Percentiles rank a stretch among this genome's conserved stretches.
These are phyloP conservation scores for Amphilophus citrinellus DNA, from an alignment of 2,113 vertebrate genomes.

Conservation along the genomic window DNA sequence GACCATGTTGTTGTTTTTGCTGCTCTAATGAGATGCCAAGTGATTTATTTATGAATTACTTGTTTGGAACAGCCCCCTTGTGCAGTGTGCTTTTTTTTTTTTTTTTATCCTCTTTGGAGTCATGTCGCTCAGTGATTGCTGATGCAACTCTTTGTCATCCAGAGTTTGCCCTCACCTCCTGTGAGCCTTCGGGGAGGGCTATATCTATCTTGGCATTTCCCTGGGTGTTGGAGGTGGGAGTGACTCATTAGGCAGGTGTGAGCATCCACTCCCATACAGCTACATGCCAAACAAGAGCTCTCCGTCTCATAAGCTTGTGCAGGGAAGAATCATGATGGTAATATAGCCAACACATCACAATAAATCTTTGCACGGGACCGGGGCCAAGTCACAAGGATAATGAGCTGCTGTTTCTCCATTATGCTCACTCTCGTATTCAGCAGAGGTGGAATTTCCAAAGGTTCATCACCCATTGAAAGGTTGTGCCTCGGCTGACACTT, in stretches of 20 bases:
- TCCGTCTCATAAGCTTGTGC: conserved; percentile 73
- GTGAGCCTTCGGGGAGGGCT: conserved; percentile 81
- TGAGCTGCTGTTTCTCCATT: conserved; percentile 71
- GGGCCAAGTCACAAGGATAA: conserved; percentile 71
- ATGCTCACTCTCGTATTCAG: conserved; percentile 59
- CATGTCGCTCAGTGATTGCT: conserved; percentile 85
- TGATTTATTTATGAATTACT: conserved; percentile 87
- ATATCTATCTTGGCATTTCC: conserved; percentile 83
- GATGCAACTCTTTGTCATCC: conserved; percentile 87
- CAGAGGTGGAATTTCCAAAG: conserved; percentile 67
- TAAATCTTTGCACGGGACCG: conserved; percentile 76
- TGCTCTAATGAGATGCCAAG: conserved; percentile 81
- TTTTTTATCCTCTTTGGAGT: conserved; percentile 75
- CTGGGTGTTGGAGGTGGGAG: conserved; percentile 79
- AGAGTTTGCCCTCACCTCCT: conserved; percentile 83
- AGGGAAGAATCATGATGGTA: conserved; percentile 77
- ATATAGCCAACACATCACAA: conserved; percentile 70
- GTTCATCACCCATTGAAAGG: conserved; percentile 63
- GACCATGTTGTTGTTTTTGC: conserved; percentile 77
- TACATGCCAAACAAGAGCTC: conserved; percentile 78
- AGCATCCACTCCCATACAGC: conserved; percentile 81
- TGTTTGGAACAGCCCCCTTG: conserved; percentile 81
- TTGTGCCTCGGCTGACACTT: conserved; percentile 56
- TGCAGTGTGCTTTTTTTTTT: conserved; percentile 65
- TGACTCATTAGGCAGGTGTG: conserved; percentile 83